A percentile compares a stretch with the other conserved stretches of the same genome.
Conservation (phyloP, 2,888 invertebrate genomes). For the Rugalucina vietnamica region DNA sequence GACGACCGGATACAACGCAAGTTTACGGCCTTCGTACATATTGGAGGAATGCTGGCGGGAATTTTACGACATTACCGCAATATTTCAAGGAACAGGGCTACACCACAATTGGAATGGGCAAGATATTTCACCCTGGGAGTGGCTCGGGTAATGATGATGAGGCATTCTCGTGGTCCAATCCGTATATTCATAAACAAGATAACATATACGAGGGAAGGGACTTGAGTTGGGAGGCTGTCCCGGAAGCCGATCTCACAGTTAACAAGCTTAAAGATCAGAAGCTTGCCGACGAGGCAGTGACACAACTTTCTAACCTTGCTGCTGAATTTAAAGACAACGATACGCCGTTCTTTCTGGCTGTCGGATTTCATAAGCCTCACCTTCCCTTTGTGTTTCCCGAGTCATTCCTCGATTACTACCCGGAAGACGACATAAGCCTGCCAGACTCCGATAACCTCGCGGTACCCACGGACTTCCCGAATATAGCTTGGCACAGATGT, state of each 20-base stretch:
- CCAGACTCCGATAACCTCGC: constrained; percentile 69
- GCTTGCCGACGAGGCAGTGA: too few species aligned
- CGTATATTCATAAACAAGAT: constrained; percentile 40
- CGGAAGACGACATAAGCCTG: constrained; percentile 48
- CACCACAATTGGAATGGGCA: neutral
- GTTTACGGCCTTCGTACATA: neutral
- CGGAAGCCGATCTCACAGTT: too few species aligned
- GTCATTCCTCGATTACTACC: constrained; percentile 88
- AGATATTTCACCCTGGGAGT: neutral
- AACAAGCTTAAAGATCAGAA: too few species aligned
- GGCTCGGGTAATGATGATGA: too few species aligned
- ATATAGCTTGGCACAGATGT: constrained; percentile 68
- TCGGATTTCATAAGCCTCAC: constrained; percentile 95
- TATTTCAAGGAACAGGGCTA: neutral
- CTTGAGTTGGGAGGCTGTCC: constrained; percentile 31
- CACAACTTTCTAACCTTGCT: too few species aligned
- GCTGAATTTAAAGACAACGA: too few species aligned
- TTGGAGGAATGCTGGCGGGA: neutral
- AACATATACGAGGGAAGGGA: constrained; percentile 33
- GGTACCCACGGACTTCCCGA: constrained; percentile 68
- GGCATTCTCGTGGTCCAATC: constrained; percentile 67
- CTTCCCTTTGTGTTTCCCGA: constrained; percentile 93
- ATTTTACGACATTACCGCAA: neutral
- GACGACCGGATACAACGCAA: neutral
- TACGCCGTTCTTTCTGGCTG: constrained; percentile 87